These are phyloP conservation scores for Eueremaeus valkanovi DNA, from an alignment of 2,888 invertebrate genomes.

Conservation along the genomic window DNA sequence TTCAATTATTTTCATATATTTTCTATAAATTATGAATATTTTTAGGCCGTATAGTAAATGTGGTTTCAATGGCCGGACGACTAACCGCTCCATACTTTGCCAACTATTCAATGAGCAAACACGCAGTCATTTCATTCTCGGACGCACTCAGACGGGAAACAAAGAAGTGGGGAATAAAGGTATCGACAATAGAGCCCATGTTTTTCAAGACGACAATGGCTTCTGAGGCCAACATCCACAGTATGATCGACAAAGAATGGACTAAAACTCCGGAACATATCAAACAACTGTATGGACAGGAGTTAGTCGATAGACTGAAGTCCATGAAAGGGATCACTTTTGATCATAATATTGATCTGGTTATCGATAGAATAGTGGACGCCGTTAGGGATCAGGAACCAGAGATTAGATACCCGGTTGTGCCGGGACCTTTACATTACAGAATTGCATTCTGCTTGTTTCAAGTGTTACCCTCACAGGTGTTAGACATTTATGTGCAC, in stretches of 20 bases:
- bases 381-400: no score
- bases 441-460: no score
- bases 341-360: no score
- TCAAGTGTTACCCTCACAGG: no score
- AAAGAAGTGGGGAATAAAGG: constrained; percentile 49
- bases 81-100: background rate
- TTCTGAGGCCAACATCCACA: background rate
- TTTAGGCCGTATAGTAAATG: constrained; percentile 49
- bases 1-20: background rate
- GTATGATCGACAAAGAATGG: constrained; percentile 5
- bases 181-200: constrained; percentile 50
- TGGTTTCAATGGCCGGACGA: constrained; percentile 49
- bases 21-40: background rate
- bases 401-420: no score
- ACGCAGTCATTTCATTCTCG: constrained; percentile 50
- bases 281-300: constrained; percentile 27
- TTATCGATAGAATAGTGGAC: no score
- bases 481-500: no score
- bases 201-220: constrained; percentile 48
- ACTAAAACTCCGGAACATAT: constrained; percentile 7
- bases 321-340: no score
- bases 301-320: background rate
- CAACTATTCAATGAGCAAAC: constrained; percentile 50
- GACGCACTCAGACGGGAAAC: constrained; percentile 50
- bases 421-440: no score